Conservation (phyloP, 2,113 vertebrate species). For the Pipa parva region DNA sequence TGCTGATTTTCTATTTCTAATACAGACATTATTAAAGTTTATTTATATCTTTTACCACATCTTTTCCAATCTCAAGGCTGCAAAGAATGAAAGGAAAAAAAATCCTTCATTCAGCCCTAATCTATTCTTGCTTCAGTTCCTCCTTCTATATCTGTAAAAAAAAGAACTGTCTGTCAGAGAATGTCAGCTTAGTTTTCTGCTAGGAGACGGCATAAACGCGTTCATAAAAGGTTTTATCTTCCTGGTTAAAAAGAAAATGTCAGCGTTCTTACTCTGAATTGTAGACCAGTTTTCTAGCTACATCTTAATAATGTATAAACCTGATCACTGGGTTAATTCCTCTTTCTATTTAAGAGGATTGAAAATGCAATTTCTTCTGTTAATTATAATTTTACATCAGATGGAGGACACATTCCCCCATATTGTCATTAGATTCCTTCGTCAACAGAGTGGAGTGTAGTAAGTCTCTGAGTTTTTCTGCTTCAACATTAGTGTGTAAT, state of each 20-base stretch:
- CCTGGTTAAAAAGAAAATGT: background rate
- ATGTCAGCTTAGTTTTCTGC: conserved; percentile 11
- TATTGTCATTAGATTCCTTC: no score
- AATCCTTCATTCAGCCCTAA: conserved; percentile 22
- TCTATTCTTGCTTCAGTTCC: conserved; percentile 8
- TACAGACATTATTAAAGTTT: conserved; percentile 4
- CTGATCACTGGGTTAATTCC: background rate
- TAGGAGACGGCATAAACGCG: background rate
- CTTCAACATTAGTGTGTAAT: no score
- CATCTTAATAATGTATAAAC: conserved; percentile 2
- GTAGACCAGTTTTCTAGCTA: background rate
- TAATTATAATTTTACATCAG: no score
- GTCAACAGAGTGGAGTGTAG: no score
- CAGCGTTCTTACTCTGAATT: background rate
- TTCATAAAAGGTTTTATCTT: background rate
- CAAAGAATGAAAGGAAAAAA: conserved; percentile 21
- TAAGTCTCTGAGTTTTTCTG: no score
- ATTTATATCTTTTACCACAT: conserved; percentile 21
- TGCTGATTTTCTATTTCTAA: background rate
- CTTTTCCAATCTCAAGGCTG: background rate
- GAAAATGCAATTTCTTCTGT: background rate
- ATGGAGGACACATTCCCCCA: no score
- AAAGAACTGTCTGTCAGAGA: conserved; percentile 33
- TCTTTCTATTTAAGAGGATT: background rate
- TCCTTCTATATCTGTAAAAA: conserved; percentile 20